Evolutionary conservation across 1,140 invertebrate genomes (phyloP).

Genomic region (Tetraneura akinire): DNA sequence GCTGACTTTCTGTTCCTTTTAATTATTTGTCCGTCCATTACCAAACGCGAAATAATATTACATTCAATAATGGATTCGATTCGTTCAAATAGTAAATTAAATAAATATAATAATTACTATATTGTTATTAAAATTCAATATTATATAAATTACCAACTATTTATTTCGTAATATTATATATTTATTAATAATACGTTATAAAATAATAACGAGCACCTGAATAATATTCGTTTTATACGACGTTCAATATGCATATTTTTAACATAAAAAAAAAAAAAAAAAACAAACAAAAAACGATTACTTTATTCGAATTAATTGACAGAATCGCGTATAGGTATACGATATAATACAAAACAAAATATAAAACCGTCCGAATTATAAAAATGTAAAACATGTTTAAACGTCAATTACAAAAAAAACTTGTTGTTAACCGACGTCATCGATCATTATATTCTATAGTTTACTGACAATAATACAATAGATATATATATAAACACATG

Average conservation of each 20-base stretch:
- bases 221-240: too few relatives aligned
- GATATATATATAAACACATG: background rate
- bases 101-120: background rate
- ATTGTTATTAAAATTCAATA: too few relatives aligned
- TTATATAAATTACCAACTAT: background rate
- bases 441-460: background rate
- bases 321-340: background rate
- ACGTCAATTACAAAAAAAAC: background rate
- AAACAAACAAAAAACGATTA: too few relatives aligned
- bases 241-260: too few relatives aligned
- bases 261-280: too few relatives aligned
- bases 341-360: background rate
- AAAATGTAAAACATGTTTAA: too few relatives aligned
- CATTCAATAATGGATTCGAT: background rate
- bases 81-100: conserved; percentile 3
- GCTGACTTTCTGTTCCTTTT: conserved; percentile 7
- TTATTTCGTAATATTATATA: background rate
- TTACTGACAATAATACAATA: background rate
- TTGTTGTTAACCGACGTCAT: background rate
- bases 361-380: too few relatives aligned
- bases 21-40: conserved; percentile 18
- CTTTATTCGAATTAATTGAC: background rate
- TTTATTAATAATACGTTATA: too few relatives aligned
- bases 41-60: background rate
- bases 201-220: too few relatives aligned